Evolutionary conservation across 2,888 invertebrate species (phyloP).

Genomic region (Archips crataeganus): DNA sequence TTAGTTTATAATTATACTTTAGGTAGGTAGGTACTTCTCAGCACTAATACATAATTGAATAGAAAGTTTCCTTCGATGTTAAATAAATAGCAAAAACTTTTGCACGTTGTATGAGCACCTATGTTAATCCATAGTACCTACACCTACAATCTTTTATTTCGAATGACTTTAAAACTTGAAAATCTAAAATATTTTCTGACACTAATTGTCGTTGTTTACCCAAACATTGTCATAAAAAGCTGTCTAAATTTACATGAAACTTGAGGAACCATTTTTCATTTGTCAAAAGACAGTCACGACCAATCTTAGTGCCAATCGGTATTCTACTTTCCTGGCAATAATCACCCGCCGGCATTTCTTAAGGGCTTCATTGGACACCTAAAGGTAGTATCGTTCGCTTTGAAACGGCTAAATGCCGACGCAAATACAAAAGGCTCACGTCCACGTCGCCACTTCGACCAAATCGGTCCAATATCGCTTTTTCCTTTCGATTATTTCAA

Average conservation of each 20-base stretch:
- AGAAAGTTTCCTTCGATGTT: too few relatives aligned
- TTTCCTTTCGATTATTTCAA: slow-evolving; percentile 81
- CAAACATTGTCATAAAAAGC: background rate
- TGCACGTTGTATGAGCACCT: too few relatives aligned
- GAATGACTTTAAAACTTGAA: too few relatives aligned
- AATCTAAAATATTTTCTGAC: too few relatives aligned
- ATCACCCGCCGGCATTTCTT: slow-evolving; percentile 27
- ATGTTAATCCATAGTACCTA: too few relatives aligned
- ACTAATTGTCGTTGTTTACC: background rate
- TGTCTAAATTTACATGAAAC: background rate
- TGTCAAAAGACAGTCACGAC: slow-evolving; percentile 21
- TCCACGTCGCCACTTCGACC: slow-evolving; percentile 67
- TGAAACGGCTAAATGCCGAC: slow-evolving; percentile 40
- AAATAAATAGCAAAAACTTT: too few relatives aligned
- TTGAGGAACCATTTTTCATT: background rate
- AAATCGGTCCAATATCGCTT: slow-evolving; percentile 79
- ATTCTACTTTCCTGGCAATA: slow-evolving; percentile 19
- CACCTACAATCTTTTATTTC: too few relatives aligned
- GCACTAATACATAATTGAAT: too few relatives aligned
- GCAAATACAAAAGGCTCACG: slow-evolving; percentile 44
- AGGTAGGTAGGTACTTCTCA: too few relatives aligned
- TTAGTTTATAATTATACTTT: too few relatives aligned
- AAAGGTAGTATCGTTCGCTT: slow-evolving; percentile 29
- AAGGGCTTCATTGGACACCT: slow-evolving; percentile 29
- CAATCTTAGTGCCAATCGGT: slow-evolving; percentile 11